Percentiles rank a stretch among this genome's conserved stretches.
These are phyloP conservation scores for Ophraella communa DNA, from an alignment of 2,888 invertebrate species.

Conservation along the genomic window DNA sequence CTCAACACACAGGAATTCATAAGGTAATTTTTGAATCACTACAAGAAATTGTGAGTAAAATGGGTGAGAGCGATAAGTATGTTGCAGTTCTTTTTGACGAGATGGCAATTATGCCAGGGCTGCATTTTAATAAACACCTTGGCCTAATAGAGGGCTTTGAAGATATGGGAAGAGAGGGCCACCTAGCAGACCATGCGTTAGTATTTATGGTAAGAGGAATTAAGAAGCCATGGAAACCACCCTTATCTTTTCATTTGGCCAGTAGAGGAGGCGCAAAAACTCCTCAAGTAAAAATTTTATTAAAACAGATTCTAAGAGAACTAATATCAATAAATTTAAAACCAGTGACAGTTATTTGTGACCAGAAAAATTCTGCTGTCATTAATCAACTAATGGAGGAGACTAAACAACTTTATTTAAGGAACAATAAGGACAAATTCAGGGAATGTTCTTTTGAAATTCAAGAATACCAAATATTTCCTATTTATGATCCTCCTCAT, in stretches of 20 bases:
- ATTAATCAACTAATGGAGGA: conserved; percentile 19
- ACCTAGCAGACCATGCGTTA: conserved; percentile 28
- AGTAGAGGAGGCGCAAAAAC: conserved; percentile 22
- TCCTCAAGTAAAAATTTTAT: conserved; percentile 17
- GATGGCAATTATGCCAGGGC: no score
- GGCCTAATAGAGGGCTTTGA: no score
- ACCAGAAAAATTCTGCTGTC: conserved; percentile 7
- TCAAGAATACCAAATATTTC: conserved; percentile 13
- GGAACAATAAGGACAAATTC: neutral
- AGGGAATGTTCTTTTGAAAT: conserved; percentile 11
- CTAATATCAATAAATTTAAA: conserved; percentile 23
- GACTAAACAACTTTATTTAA: conserved; percentile 14
- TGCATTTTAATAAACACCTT: no score
- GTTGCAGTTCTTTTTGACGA: no score
- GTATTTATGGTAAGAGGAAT: conserved; percentile 30
- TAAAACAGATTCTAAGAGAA: conserved; percentile 1
- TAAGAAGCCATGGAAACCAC: conserved; percentile 20
- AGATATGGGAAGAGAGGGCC: conserved; percentile 21
- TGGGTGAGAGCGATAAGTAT: no score
- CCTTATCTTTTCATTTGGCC: conserved; percentile 20
- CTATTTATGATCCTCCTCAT: conserved; percentile 17
- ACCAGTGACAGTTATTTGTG: conserved; percentile 14
- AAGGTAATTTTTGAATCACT: no score
- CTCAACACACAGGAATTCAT: no score
- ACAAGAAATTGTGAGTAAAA: no score